These are phyloP conservation scores for mouse (Mus musculus) DNA, from an alignment of 2,113 vertebrate genomes.

Conservation along the genomic window GRCm39 chr13:116495501-116496000, in stretches of 20 bases:
- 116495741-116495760: neutral
- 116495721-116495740: neutral
- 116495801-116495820: neutral
- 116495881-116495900: conserved; percentile 5
- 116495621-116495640: neutral
- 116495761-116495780: neutral
- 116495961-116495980: too few species aligned
- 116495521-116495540: neutral
- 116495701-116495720: neutral
- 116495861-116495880: neutral
- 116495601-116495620: neutral
- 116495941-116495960: neutral
- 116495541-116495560: neutral
- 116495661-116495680: neutral
- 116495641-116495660: conserved; percentile 29
- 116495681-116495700: neutral
- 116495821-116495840: neutral
- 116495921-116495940: neutral
- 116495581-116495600: conserved; percentile 7
- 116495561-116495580: neutral
- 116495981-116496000: too few species aligned
- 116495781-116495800: neutral
- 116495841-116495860: neutral
- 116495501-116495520: neutral
- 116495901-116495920: neutral